These are phyloP conservation scores for Apamea crenata DNA, from an alignment of 2,888 invertebrate genomes.

Conservation along the genomic window DNA sequence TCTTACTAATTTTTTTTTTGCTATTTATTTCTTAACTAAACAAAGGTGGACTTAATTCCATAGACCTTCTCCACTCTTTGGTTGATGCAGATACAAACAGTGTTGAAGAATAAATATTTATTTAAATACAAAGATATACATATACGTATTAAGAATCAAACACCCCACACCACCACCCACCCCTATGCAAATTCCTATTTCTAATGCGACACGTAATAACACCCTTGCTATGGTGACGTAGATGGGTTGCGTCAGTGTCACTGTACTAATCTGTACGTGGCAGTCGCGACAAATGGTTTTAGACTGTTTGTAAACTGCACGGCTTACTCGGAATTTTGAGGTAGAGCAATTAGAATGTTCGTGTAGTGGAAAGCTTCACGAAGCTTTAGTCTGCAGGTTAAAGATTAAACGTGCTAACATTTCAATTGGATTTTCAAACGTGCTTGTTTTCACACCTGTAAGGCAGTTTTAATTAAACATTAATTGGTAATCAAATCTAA, in stretches of 20 bases:
- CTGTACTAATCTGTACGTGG: slow-evolving; percentile 30
- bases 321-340: slow-evolving; percentile 7
- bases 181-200: not conserved
- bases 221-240: slow-evolving; percentile 24
- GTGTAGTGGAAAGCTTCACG: slow-evolving; percentile 1
- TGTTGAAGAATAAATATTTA: not conserved
- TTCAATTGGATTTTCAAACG: slow-evolving; percentile 8
- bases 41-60: not conserved
- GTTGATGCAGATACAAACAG: not conserved
- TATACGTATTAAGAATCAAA: not conserved
- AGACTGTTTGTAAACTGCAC: not conserved
- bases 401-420: slow-evolving; percentile 23
- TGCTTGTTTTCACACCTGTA: not conserved
- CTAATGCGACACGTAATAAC: slow-evolving; percentile 32
- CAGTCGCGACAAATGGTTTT: slow-evolving; percentile 30
- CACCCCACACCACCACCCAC: not conserved
- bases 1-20: not conserved
- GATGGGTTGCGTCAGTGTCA: slow-evolving; percentile 15
- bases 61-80: not conserved
- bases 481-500: too few relatives aligned
- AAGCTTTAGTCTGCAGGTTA: not conserved
- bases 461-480: not conserved
- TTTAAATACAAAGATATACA: not conserved
- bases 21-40: not conserved
- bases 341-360: slow-evolving; percentile 31